phyloP scores from a whole-genome alignment of 2,113 vertebrate species.

The Todiramphus saurophagus region DNA sequence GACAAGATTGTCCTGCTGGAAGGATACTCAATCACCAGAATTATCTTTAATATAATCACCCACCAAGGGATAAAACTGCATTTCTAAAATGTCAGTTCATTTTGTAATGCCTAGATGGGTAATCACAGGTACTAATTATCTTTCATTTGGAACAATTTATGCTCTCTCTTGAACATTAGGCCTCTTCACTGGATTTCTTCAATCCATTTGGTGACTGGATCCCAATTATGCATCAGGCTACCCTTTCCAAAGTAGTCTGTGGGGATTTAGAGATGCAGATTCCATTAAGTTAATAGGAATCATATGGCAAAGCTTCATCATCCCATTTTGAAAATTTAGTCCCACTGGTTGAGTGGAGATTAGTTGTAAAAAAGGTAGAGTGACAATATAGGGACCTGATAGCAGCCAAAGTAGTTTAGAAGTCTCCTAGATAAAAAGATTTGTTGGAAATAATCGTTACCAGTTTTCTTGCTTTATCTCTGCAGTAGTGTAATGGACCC shows the following conservation, averaged over 20 bases:
- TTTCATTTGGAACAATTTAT: constrained; percentile 26
- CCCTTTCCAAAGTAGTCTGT: constrained; percentile 28
- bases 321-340: neutral
- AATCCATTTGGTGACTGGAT: constrained; percentile 44
- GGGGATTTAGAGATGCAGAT: neutral
- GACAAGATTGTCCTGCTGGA: constrained; percentile 44
- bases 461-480: neutral
- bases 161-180: constrained; percentile 16
- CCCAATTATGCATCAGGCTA: constrained; percentile 1
- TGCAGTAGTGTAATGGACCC: neutral
- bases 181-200: constrained; percentile 40
- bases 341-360: neutral
- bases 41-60: constrained; percentile 56
- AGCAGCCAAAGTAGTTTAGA: neutral
- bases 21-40: constrained; percentile 51
- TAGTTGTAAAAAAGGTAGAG: neutral
- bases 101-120: constrained; percentile 13
- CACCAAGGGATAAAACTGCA: constrained; percentile 11
- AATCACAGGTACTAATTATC: constrained; percentile 53
- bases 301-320: neutral
- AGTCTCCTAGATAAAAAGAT: neutral
- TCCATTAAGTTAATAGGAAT: constrained; percentile 43
- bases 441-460: neutral
- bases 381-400: neutral
- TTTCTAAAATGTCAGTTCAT: constrained; percentile 61